Base-by-base conservation (phyloP, 2,888 invertebrate species). In the Polyommatus icarus region DNA sequence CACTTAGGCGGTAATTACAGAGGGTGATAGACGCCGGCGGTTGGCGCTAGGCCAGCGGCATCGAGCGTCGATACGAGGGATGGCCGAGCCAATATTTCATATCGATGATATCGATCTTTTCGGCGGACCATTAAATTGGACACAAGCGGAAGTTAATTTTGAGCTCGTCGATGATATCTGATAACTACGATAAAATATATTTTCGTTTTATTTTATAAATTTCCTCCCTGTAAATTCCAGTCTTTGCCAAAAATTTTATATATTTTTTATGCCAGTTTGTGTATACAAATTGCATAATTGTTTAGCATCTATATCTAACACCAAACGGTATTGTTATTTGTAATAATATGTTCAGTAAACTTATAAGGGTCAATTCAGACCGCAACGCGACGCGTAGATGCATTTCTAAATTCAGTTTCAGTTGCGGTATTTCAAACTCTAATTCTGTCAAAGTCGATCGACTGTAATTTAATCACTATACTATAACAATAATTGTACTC, bases 31-130 rank as follows among this genome's bases (percentile, higher is more conserved):
- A 81, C 79, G 78, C 81, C 76, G 78, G 79, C 71, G 73, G 78
- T 79, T 84, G 83, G 82, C 83, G 79, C 75, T 79, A 80, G 80
- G 81, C 82, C 83, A 83, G 80, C 77, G 73, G 75, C 75, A 50
- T 77, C 80, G 77, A 75, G 76, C 78, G 81, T 80, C 81, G 81
- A 82, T 81, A 79, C 79, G 76, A 80, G 81, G 80, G 79, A 81
- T 79, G 81, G 75, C 76, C 79, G 79, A 76, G 76, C 79, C 78
- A 77, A 81, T 82, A 81, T 80, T 79, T 82, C 80, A 81, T 83
- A 82, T 83, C 82, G 80, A 82, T 76, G 79, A 59, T 78, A 81
- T 81, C 79, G 81, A 83, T 82, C 82, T 83, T 81, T 82, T 79
- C 79, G 79, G 80, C 81, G 80, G 78, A 80, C 80, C 81, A 79